These are phyloP conservation scores for Palloptera scutellata DNA, from an alignment of 2,888 invertebrate species.

Conservation along the genomic window DNA sequence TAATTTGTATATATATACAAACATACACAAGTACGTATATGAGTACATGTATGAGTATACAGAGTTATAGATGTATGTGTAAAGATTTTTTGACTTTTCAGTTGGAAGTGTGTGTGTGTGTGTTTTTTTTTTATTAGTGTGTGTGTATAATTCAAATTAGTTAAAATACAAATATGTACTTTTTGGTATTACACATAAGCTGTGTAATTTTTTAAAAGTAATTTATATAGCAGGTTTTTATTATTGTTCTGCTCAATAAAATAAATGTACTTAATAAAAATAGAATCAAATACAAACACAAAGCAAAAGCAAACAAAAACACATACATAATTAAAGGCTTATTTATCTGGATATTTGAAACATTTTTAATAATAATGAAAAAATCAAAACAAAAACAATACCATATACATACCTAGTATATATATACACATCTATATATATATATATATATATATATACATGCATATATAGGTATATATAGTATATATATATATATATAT, in stretches of 20 bases:
- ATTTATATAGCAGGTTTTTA: too few relatives aligned
- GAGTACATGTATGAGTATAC: too few relatives aligned
- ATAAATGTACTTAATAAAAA: neutral
- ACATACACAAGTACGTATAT: too few relatives aligned
- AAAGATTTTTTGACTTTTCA: too few relatives aligned
- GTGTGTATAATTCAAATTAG: neutral
- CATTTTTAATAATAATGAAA: too few relatives aligned
- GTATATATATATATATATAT: slow-evolving; percentile 20
- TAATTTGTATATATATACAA: neutral
- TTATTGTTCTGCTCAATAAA: neutral
- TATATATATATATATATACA: slow-evolving; percentile 7
- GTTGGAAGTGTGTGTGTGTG: too few relatives aligned
- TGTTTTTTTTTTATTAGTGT: too few relatives aligned
- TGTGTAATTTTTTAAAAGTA: too few relatives aligned
- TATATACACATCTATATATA: neutral
- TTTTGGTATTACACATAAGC: too few relatives aligned
- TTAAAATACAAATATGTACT: too few relatives aligned
- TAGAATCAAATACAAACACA: neutral
- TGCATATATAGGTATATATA: slow-evolving; percentile 10
- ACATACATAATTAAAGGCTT: neutral
- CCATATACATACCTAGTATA: neutral
- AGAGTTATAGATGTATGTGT: too few relatives aligned
- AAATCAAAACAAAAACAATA: neutral
- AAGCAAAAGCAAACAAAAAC: neutral
- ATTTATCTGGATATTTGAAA: too few relatives aligned